phyloP scores from a whole-genome alignment of 2,113 vertebrate species.

The Gnathonemus echidnorhynchus region DNA sequence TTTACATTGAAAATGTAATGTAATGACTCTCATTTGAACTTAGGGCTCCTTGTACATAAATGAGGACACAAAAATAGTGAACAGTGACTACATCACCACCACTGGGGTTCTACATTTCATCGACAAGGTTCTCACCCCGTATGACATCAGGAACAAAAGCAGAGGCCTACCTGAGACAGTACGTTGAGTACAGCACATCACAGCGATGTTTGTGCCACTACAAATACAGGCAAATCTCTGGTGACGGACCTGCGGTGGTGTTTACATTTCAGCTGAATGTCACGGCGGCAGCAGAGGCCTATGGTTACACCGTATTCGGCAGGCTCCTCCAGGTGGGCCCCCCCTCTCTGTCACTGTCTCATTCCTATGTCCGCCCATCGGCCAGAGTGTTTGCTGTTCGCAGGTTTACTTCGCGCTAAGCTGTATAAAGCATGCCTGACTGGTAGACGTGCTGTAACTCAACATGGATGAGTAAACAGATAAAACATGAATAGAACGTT shows the following conservation, averaged over 20 bases:
- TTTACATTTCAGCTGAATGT: conserved; percentile 65
- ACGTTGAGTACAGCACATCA: background rate
- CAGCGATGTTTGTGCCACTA: no score
- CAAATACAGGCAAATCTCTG: background rate
- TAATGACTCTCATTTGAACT: background rate
- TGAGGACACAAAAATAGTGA: conserved; percentile 63
- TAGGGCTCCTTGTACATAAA: conserved; percentile 82
- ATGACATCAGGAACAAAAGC: conserved; percentile 18
- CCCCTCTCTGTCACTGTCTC: background rate
- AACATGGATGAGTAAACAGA: background rate
- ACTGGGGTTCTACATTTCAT: conserved; percentile 85
- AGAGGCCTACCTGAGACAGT: background rate
- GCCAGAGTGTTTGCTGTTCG: background rate
- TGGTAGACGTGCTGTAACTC: background rate
- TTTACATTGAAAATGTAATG: background rate
- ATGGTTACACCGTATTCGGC: conserved; percentile 79
- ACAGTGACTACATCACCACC: conserved; percentile 57
- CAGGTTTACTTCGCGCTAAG: background rate
- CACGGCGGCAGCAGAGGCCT: conserved; percentile 58
- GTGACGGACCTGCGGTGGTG: background rate
- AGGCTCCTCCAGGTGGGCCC: conserved; percentile 70
- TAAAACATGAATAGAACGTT: background rate
- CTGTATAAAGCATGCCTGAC: background rate
- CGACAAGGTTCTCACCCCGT: conserved; percentile 64
- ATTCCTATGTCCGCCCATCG: background rate